These are phyloP conservation scores for Tuta absoluta DNA, from an alignment of 2,888 invertebrate genomes.

Conservation along the genomic window DNA sequence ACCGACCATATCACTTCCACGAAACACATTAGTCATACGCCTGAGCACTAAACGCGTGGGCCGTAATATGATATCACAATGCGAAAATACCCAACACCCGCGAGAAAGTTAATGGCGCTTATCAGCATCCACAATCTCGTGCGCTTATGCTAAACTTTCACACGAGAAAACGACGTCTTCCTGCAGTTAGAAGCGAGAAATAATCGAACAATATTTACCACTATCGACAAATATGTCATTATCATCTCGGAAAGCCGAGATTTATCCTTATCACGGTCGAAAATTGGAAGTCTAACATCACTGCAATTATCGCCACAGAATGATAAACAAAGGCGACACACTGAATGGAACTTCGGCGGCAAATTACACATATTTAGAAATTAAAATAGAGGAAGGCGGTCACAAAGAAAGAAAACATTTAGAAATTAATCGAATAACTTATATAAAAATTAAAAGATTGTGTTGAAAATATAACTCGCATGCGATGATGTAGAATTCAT, in stretches of 20 bases:
- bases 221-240: slow-evolving; percentile 89
- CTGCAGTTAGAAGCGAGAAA: slow-evolving; percentile 48
- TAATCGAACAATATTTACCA: slow-evolving; percentile 81
- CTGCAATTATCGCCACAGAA: slow-evolving; percentile 85
- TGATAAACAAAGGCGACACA: slow-evolving; percentile 96
- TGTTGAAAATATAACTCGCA: slow-evolving; percentile 79
- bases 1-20: slow-evolving; percentile 77
- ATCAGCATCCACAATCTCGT: slow-evolving; percentile 81
- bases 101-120: slow-evolving; percentile 83
- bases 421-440: slow-evolving; percentile 77
- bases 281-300: slow-evolving; percentile 89
- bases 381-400: slow-evolving; percentile 75
- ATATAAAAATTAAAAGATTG: slow-evolving; percentile 76
- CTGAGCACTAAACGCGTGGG: slow-evolving; percentile 78
- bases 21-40: slow-evolving; percentile 80
- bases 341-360: slow-evolving; percentile 95
- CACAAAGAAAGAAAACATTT: slow-evolving; percentile 80
- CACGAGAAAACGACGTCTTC: slow-evolving; percentile 73
- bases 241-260: slow-evolving; percentile 86
- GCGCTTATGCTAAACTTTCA: slow-evolving; percentile 80
- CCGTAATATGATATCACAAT: slow-evolving; percentile 83
- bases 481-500: slow-evolving; percentile 81
- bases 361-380: slow-evolving; percentile 93
- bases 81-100: slow-evolving; percentile 82
- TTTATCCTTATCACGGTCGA: slow-evolving; percentile 87